These are phyloP conservation scores for Caenorhabditis uteleia DNA, from an alignment of 2,888 invertebrate genomes.

Conservation along the genomic window DNA sequence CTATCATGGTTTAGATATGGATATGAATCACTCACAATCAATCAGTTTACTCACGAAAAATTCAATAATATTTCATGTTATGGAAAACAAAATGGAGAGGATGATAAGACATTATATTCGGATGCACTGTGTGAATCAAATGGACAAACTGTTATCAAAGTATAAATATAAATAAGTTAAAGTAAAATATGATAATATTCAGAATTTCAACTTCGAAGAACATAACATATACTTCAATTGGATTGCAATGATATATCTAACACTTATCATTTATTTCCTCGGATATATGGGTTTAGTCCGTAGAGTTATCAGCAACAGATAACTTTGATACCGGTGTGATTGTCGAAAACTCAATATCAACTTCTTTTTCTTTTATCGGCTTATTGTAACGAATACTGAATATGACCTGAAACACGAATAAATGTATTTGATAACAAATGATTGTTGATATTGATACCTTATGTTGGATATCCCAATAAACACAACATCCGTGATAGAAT, in stretches of 20 bases:
- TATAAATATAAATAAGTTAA: neutral
- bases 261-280: conserved; percentile 48
- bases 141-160: conserved; percentile 35
- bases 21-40: conserved; percentile 72
- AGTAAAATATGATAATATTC: neutral
- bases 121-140: conserved; percentile 21
- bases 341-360: too few species aligned
- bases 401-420: conserved; percentile 15
- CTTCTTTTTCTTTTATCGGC: neutral
- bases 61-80: conserved; percentile 74
- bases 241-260: conserved; percentile 49
- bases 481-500: conserved; percentile 61
- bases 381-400: conserved; percentile 20
- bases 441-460: conserved; percentile 58
- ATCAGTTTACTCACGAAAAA: conserved; percentile 45
- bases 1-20: conserved; percentile 65
- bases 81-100: too few species aligned
- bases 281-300: conserved; percentile 60
- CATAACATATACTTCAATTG: conserved; percentile 53
- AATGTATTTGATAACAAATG: neutral
- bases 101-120: too few species aligned
- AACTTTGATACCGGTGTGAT: too few species aligned
- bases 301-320: conserved; percentile 39
- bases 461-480: conserved; percentile 64
- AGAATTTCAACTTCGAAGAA: conserved; percentile 45